Conservation (phyloP, 53 echinoderm and acorn worm species). For the Stichopus horrens region DNA sequence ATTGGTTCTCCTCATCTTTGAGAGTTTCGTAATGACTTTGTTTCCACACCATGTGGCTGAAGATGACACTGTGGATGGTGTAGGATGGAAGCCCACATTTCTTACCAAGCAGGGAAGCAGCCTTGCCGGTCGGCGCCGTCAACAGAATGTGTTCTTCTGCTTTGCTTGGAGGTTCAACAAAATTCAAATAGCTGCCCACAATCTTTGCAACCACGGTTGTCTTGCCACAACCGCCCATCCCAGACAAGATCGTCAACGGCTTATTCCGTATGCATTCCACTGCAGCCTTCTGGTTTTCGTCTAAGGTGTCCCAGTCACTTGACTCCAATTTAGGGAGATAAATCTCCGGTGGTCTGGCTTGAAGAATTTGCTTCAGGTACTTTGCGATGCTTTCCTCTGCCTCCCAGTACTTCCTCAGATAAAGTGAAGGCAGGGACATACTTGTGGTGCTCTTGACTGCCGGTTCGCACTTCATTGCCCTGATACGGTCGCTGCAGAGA, state of each 20-base stretch:
- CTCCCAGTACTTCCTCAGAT: conserved; percentile 39
- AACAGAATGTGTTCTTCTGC: conserved; percentile 25
- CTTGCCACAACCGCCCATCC: conserved; percentile 63
- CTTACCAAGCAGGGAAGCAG: conserved; percentile 57
- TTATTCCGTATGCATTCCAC: conserved; percentile 26
- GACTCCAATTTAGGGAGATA: conserved; percentile 13
- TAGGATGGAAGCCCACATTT: conserved; percentile 38
- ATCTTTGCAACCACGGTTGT: conserved; percentile 48
- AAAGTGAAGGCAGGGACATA: neutral
- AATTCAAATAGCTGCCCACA: neutral
- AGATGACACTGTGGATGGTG: conserved; percentile 55
- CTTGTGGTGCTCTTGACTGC: neutral
- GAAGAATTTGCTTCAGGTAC: neutral
- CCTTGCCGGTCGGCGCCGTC: conserved; percentile 71
- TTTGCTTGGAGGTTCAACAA: neutral
- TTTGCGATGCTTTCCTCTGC: conserved; percentile 48
- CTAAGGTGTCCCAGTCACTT: conserved; percentile 28
- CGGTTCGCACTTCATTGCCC: neutral
- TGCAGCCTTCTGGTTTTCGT: conserved; percentile 40
- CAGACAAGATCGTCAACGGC: conserved; percentile 48
- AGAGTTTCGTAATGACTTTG: neutral
- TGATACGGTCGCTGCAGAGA: conserved; percentile 11
- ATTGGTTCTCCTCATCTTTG: conserved; percentile 13
- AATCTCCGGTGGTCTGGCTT: neutral
- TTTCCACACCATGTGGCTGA: conserved; percentile 36